Evolutionary conservation across 2,888 invertebrate species (phyloP).

Genomic region (Spicauda simplicius): DNA sequence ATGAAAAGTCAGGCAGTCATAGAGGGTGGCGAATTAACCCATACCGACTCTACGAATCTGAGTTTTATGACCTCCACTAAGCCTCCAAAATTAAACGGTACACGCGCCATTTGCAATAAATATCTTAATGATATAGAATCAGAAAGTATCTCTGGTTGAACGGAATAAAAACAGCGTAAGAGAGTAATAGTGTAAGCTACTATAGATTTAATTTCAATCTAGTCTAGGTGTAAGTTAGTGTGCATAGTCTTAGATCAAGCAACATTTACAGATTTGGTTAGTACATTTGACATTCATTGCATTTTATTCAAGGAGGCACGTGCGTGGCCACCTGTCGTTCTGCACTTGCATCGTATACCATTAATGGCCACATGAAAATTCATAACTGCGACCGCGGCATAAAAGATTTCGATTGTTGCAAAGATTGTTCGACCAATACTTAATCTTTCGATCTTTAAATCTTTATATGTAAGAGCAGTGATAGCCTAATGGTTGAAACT

Average conservation of each 20-base stretch:
- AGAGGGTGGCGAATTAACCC: conserved; percentile 79
- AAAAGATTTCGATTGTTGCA: conserved; percentile 2
- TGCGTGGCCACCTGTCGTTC: conserved; percentile 81
- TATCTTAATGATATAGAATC: conserved; percentile 84
- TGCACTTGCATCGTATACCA: conserved; percentile 62
- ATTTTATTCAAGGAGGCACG: conserved; percentile 79
- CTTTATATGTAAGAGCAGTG: too few species aligned
- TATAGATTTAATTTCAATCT: conserved; percentile 51
- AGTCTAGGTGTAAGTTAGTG: conserved; percentile 36
- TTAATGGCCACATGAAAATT: conserved; percentile 50
- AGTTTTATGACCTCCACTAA: conserved; percentile 61
- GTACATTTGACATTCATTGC: conserved; percentile 83
- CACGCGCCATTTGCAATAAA: conserved; percentile 70
- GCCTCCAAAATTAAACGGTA: conserved; percentile 66
- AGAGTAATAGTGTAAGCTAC: conserved; percentile 46
- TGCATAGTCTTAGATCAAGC: conserved; percentile 50
- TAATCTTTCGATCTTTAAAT: neutral
- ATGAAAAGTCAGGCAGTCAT: conserved; percentile 84
- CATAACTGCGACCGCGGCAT: conserved; percentile 38
- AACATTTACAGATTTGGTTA: conserved; percentile 49
- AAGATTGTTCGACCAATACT: neutral
- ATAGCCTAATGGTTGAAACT: too few species aligned
- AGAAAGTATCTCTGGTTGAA: conserved; percentile 73
- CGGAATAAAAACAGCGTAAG: conserved; percentile 57
- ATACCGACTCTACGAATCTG: conserved; percentile 57